These are phyloP conservation scores for Eilema griseolum DNA, from an alignment of 2,888 invertebrate genomes.

Conservation along the genomic window DNA sequence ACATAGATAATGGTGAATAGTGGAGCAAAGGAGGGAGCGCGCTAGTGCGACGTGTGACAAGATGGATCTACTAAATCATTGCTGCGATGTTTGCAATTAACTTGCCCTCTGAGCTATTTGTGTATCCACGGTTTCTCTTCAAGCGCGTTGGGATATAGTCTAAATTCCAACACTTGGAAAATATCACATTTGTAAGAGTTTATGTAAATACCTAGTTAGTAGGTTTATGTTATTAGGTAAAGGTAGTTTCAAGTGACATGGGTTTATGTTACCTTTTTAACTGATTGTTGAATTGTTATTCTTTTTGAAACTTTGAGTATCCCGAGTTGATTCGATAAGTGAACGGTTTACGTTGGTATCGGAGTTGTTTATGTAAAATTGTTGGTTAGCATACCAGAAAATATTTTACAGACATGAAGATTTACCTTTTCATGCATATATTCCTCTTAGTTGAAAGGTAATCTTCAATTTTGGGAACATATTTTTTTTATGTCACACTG, in stretches of 20 bases:
- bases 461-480: neutral
- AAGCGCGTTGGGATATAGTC: neutral
- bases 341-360: neutral
- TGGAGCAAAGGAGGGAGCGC: conserved; percentile 40
- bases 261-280: neutral
- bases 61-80: conserved; percentile 59
- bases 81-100: conserved; percentile 64
- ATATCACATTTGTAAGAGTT: neutral
- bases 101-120: conserved; percentile 37
- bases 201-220: too few species aligned
- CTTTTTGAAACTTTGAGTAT: neutral
- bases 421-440: neutral
- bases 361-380: neutral
- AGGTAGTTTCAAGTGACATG: neutral
- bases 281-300: neutral
- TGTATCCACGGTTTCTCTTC: conserved; percentile 33
- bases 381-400: neutral
- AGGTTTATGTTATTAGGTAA: too few species aligned
- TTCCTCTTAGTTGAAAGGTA: neutral
- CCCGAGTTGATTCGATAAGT: neutral
- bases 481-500: too few species aligned
- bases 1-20: conserved; percentile 56
- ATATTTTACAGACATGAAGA: neutral
- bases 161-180: neutral
- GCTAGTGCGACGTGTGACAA: conserved; percentile 41